Evolutionary conservation across 2,888 invertebrate species (phyloP).

Genomic region (Invenusta paracnida): DNA sequence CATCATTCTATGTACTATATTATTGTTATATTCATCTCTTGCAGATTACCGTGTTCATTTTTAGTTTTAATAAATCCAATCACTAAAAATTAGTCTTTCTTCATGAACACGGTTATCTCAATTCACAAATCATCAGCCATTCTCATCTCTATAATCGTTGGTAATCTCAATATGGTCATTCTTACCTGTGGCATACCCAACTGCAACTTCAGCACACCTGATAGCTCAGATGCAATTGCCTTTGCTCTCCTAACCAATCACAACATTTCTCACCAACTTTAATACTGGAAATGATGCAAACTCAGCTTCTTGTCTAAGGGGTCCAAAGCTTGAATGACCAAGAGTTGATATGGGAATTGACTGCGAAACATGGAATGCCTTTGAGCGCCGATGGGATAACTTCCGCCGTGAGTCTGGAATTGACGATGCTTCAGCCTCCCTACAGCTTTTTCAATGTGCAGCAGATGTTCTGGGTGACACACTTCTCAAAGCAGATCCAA

Average conservation of each 20-base stretch:
- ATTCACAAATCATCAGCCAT: not conserved
- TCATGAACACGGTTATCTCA: conserved; percentile 10
- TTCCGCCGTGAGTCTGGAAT: conserved; percentile 7
- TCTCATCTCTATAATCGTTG: not conserved
- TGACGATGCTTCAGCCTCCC: not conserved
- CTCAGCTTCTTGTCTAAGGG: not conserved
- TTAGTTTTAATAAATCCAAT: not conserved
- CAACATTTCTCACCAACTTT: not conserved
- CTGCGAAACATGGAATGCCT: not conserved
- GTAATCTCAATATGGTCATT: not conserved
- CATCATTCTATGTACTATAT: too few relatives aligned
- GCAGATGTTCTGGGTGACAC: not conserved
- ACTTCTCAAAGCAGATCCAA: conserved; percentile 23
- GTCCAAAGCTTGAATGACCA: conserved; percentile 15
- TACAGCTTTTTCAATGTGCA: conserved; percentile 6
- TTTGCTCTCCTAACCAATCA: not conserved
- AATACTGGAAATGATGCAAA: not conserved
- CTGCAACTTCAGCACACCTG: conserved; percentile 22
- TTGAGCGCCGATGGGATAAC: not conserved
- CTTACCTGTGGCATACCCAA: not conserved
- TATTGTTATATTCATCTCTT: too few relatives aligned
- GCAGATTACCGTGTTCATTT: conserved; percentile 9
- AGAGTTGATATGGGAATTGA: not conserved
- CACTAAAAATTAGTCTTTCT: not conserved
- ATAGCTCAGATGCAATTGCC: conserved; percentile 18